Percentiles rank a stretch among this genome's conserved stretches.
Evolutionary conservation across 2,113 vertebrate species (phyloP).

Genomic region (Pollachius pollachius): DNA sequence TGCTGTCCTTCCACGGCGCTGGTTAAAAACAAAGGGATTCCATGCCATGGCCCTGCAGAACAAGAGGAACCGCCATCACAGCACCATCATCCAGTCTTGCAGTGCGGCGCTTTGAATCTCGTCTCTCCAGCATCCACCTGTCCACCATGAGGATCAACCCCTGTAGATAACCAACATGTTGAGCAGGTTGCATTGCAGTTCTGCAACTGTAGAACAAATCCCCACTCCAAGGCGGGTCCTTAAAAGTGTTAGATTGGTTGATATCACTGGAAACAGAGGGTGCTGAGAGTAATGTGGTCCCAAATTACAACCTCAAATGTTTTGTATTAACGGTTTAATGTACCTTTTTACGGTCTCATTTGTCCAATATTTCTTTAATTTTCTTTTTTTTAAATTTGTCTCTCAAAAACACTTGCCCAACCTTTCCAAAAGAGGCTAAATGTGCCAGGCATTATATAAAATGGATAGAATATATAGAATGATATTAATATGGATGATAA

Average conservation of each 20-base stretch:
- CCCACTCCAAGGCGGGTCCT: conserved; percentile 71
- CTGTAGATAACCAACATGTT: conserved; percentile 68
- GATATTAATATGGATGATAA: conserved; percentile 26
- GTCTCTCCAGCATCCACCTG: conserved; percentile 39
- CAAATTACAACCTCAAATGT: conserved; percentile 32
- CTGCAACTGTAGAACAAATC: conserved; percentile 63
- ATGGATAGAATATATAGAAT: conserved; percentile 18
- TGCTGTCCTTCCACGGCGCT: too few species aligned
- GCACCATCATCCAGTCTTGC: conserved; percentile 22
- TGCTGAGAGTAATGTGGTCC: conserved; percentile 14
- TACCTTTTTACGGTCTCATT: conserved; percentile 28
- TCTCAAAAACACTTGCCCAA: neutral
- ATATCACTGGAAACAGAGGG: conserved; percentile 55
- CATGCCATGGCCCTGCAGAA: conserved; percentile 38
- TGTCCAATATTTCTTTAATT: conserved; percentile 15
- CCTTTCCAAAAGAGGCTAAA: conserved; percentile 22
- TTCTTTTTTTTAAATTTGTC: conserved; percentile 27
- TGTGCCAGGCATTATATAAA: conserved; percentile 27
- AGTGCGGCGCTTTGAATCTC: conserved; percentile 34
- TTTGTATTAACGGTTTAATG: conserved; percentile 38
- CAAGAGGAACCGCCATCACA: neutral
- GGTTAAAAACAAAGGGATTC: neutral
- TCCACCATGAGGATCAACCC: conserved; percentile 59
- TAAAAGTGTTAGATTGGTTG: conserved; percentile 59
- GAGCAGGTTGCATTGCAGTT: conserved; percentile 56